Conservation (phyloP, 2,888 invertebrate species). For the Villa cingulata region DNA sequence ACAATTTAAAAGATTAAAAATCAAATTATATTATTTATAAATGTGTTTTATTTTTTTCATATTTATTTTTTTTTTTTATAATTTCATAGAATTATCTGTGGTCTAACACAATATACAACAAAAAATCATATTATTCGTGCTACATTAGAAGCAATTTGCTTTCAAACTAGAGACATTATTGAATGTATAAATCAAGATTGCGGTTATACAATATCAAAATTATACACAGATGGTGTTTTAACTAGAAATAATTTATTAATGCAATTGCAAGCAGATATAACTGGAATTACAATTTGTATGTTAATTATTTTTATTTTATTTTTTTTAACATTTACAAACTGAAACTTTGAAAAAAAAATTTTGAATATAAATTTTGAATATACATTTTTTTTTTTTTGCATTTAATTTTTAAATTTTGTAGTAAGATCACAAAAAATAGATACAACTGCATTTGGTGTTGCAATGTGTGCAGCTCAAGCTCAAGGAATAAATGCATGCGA, state of each 20-base stretch:
- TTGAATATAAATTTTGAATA: too few species aligned
- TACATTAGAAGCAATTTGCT: conserved; percentile 88
- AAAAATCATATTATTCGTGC: conserved; percentile 90
- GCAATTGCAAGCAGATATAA: conserved; percentile 91
- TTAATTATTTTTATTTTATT: conserved; percentile 15
- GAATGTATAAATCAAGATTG: conserved; percentile 92
- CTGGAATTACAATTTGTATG: conserved; percentile 80
- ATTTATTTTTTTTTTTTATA: not conserved
- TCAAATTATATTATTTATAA: not conserved
- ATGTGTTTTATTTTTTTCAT: not conserved
- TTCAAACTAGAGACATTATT: conserved; percentile 86
- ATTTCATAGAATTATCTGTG: conserved; percentile 68
- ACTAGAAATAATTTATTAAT: conserved; percentile 79
- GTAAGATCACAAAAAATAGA: conserved; percentile 75
- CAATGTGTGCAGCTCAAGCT: conserved; percentile 79
- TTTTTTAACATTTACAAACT: not conserved
- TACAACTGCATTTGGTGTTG: conserved; percentile 85
- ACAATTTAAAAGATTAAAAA: not conserved
- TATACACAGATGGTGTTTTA: conserved; percentile 91
- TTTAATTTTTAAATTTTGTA: conserved; percentile 28
- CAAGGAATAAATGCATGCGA: conserved; percentile 58
- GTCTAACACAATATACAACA: conserved; percentile 82
- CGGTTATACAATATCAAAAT: conserved; percentile 62
- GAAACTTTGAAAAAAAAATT: not conserved
- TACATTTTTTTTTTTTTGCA: conserved; percentile 2